These are phyloP conservation scores for Vanessa tameamea DNA, from an alignment of 1,140 invertebrate species.

Conservation along the genomic window DNA sequence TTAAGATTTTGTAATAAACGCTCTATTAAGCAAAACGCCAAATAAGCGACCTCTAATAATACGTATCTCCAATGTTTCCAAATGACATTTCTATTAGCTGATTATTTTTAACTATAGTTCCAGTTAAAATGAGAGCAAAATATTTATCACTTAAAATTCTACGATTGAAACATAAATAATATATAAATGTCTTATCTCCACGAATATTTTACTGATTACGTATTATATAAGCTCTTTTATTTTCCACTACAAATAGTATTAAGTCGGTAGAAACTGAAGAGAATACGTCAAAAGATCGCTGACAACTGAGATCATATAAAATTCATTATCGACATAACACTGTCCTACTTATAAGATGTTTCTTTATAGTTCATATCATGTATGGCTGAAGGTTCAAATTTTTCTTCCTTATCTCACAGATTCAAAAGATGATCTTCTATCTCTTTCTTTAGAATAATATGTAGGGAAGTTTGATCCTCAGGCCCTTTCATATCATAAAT, in stretches of 20 bases:
- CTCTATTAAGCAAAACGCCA: no score
- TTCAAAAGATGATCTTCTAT: conserved; percentile 13
- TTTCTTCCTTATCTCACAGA: conserved; percentile 17
- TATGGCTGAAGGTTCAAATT: conserved; percentile 22
- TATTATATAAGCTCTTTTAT: conserved; percentile 21
- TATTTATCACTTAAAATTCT: background rate
- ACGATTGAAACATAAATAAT: background rate
- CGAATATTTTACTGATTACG: conserved; percentile 7
- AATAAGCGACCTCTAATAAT: no score
- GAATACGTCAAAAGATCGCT: conserved; percentile 39
- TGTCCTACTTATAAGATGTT: conserved; percentile 24
- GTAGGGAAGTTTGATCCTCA: conserved; percentile 13
- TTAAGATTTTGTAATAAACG: no score
- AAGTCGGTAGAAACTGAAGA: conserved; percentile 21
- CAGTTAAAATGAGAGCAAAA: no score
- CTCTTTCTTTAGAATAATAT: conserved; percentile 9
- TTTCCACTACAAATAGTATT: conserved; percentile 24
- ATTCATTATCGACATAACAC: conserved; percentile 39
- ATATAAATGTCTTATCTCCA: background rate
- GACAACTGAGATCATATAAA: conserved; percentile 40
- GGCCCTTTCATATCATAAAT: conserved; percentile 41
- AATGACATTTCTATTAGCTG: no score
- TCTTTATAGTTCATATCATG: conserved; percentile 21
- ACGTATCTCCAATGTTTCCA: no score
- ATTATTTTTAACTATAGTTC: no score